Percentiles rank a stretch among this genome's conserved stretches.
Evolutionary conservation across 30 jellyfish, hydroid and myxozoan species (phyloP).

Genomic region (Cassiopea xamachana): DNA sequence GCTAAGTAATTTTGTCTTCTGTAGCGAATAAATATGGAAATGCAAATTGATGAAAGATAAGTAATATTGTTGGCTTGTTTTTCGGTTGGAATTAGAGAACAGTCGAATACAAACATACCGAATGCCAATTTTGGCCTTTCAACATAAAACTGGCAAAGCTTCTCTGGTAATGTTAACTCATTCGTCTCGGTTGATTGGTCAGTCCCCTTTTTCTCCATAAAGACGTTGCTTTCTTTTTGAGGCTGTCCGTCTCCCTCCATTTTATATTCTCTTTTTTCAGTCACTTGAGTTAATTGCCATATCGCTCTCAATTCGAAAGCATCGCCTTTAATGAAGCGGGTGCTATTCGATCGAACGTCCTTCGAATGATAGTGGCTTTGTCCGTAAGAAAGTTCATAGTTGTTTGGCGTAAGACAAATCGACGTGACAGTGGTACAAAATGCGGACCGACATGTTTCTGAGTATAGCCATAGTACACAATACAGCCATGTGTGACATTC

Average conservation of each 20-base stretch:
- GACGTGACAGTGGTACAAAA: background rate
- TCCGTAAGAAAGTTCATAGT: constrained; percentile 24
- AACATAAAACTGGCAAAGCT: constrained; percentile 80
- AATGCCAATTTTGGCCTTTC: constrained; percentile 86
- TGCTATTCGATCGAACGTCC: constrained; percentile 15
- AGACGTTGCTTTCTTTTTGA: constrained; percentile 31
- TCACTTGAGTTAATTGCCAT: constrained; percentile 5
- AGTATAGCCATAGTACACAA: background rate
- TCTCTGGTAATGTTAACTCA: constrained; percentile 67
- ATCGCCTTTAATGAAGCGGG: constrained; percentile 1
- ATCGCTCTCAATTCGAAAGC: constrained; percentile 3
- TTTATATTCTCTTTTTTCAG: background rate
- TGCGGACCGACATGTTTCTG: background rate
- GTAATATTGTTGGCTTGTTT: too few species aligned
- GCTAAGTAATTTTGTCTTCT: too few species aligned
- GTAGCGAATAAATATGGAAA: too few species aligned
- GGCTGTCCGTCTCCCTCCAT: constrained; percentile 13
- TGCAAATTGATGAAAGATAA: too few species aligned
- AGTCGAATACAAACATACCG: constrained; percentile 56
- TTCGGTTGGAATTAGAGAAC: background rate
- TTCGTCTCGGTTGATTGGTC: constrained; percentile 7
- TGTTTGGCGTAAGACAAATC: background rate
- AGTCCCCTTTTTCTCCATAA: constrained; percentile 13
- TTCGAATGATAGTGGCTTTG: constrained; percentile 24
- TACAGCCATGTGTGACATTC: too few species aligned